Evolutionary conservation across 2,888 invertebrate species (phyloP), one percentile per base, ranked within the genome.

Genomic region (Oscheius sp.): DNA sequence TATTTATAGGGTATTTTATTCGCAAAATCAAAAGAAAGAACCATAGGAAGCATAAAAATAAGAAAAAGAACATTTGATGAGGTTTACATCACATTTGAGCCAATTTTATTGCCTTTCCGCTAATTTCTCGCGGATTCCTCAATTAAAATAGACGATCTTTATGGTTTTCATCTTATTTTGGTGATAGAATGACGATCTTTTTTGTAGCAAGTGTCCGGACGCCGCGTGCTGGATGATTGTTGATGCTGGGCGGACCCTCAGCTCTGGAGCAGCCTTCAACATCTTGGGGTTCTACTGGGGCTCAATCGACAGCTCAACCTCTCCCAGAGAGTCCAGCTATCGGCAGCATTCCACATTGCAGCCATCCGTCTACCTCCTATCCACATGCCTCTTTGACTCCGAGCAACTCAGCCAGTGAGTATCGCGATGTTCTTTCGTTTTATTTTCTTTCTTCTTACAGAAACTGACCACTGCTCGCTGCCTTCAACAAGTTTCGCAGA

Each of bases 161-260:
- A n/a, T 3, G 8, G 12, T n/a, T 55, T 45, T 15, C 61, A 17
- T 45, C 58, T 61, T 27, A 34, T 39, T 25, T 61, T 25, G 12
- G 17, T 23, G 23, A 31, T 6, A 23, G 23, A 31, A n/a, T 29
- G 1, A n/a, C n/a, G n/a, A n/a, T n/a, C n/a, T 6, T 48, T n/a
- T 64, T 50, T 23, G 50, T 34, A 61, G 39, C 10, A 20, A 34
- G 64, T 52, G 52, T 55, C 55, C 55, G 55, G 55, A 39, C 45
- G 50, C 39, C 48, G 61, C 15, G 75, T 75, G 70, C 78, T 78
- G 73, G 73, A 78, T 78, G 78, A 68, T 72, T 69, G 78, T 75
- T 75, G 78, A 78, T 78, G 78, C 75, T 75, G 73, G 78, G 74
- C 55, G 55, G 55, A 74, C 72, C 77, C 72, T 75, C 77, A 72